Percentiles rank a stretch among this genome's conserved stretches.
Conservation (phyloP, 2,797 vertebrate genomes). For the Sorex maritimensis region DNA sequence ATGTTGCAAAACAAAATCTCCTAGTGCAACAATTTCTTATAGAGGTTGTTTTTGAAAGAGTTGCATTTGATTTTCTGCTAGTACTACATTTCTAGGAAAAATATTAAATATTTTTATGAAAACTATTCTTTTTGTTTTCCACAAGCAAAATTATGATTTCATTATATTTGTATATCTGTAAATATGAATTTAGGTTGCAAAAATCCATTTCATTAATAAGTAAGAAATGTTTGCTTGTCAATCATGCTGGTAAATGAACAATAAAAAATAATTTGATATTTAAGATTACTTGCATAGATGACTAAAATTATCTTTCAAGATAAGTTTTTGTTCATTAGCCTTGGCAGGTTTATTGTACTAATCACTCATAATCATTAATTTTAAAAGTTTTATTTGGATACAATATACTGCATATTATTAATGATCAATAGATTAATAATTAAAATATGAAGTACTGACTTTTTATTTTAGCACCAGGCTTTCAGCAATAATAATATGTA, state of each 20-base stretch:
- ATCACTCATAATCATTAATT: background rate
- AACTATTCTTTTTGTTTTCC: background rate
- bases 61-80: conserved; percentile 36
- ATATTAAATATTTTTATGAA: background rate
- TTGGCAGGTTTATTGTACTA: background rate
- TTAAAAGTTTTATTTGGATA: conserved; percentile 16
- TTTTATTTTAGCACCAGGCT: background rate
- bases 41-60: background rate
- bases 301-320: conserved; percentile 32
- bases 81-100: conserved; percentile 10
- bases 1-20: background rate
- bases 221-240: background rate
- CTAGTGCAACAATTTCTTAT: background rate
- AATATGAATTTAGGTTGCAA: conserved; percentile 16
- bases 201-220: background rate
- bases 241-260: background rate
- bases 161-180: background rate
- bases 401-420: background rate
- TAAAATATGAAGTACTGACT: conserved; percentile 25
- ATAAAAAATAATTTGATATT: too few relatives aligned
- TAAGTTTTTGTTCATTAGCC: background rate
- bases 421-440: background rate
- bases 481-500: background rate
- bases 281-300: background rate
- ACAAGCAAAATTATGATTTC: background rate